phyloP scores from a whole-genome alignment of 1,140 invertebrate species.

The Drosophila busckii region DNA sequence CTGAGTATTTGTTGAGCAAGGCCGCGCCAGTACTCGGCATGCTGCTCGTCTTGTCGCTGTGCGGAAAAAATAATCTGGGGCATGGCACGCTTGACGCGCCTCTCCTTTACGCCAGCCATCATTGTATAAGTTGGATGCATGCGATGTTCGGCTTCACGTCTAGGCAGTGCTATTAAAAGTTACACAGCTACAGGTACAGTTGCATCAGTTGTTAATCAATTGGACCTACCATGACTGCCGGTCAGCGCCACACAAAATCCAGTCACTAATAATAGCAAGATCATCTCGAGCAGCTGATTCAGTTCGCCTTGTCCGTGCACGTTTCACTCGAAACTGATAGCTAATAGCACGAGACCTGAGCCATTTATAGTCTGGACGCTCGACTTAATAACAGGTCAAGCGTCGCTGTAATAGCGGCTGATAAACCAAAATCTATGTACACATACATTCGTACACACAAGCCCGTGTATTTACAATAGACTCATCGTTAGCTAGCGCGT shows the following conservation, averaged over 20 bases:
- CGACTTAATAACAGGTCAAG: slow-evolving; percentile 46
- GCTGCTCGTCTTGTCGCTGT: slow-evolving; percentile 50
- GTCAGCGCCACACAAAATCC: slow-evolving; percentile 33
- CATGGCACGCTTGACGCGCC: slow-evolving; percentile 60
- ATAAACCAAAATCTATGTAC: slow-evolving; percentile 43
- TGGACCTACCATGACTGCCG: background rate
- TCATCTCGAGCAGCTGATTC: slow-evolving; percentile 25
- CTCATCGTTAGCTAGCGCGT: background rate
- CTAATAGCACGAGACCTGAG: slow-evolving; percentile 50
- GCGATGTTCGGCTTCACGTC: slow-evolving; percentile 41
- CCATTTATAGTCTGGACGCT: slow-evolving; percentile 50
- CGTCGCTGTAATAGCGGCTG: slow-evolving; percentile 36
- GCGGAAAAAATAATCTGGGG: slow-evolving; percentile 54
- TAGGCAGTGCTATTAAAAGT: slow-evolving; percentile 17
- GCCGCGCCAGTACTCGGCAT: slow-evolving; percentile 69
- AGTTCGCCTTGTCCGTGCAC: slow-evolving; percentile 24
- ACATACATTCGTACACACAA: background rate
- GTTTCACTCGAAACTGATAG: slow-evolving; percentile 53
- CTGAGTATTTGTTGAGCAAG: slow-evolving; percentile 57
- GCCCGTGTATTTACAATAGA: background rate
- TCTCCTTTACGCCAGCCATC: background rate
- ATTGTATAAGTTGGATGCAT: slow-evolving; percentile 66
- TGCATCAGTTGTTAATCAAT: background rate
- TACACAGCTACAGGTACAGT: slow-evolving; percentile 32
- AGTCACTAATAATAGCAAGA: slow-evolving; percentile 25